Evolutionary conservation across 2,888 invertebrate genomes (phyloP), one percentile per base, ranked within the genome.

Genomic region (Orchesellides sinensis): DNA sequence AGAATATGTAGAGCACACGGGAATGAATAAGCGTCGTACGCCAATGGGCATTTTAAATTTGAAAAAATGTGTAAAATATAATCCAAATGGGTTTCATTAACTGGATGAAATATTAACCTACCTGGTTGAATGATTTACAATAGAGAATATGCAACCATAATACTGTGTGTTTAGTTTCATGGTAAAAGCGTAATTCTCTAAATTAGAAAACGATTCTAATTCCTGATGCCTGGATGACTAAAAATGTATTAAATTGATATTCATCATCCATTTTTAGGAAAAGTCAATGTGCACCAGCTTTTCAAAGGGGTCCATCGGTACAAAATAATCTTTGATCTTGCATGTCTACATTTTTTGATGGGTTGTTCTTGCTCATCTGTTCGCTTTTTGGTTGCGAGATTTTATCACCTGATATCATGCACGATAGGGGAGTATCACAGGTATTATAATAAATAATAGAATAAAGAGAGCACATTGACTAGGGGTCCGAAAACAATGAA

Each of bases 331-430:
- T 47, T 70, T 70, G 56, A 59, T 72, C 54, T 61, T 78, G 63
- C 27, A 27, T 80, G 80, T 49, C 59, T 61, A 61, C n/a, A n/a
- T n/a, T n/a, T 25, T 80, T 63, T 72, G 66, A 80, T 72, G 72
- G 66, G 21, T 32, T 56, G 81, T 75, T 82, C 74, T 75, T 82
- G 81, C 81, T 82, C 81, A 82, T 82, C 81, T 82, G 81, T 82
- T 82, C 81, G 69, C 61, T 82, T 82, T 82, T 75, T 29, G 52
- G 72, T 25, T 49, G 32, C 73, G 54, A 69, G 81, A 82, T 82
- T 82, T 82, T 82, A 82, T 82, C 81, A 82, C 81, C 81, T 82
- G 81, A 82, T 82, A 82, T 61, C 81, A 82, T 69, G 81, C 81
- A 69, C 75, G 68, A 56, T 35, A 59, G 61, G 74, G 40, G 45